Evolutionary conservation across 2,888 invertebrate species (phyloP), one percentile per base, ranked within the genome.

Genomic region (Macaria notata): DNA sequence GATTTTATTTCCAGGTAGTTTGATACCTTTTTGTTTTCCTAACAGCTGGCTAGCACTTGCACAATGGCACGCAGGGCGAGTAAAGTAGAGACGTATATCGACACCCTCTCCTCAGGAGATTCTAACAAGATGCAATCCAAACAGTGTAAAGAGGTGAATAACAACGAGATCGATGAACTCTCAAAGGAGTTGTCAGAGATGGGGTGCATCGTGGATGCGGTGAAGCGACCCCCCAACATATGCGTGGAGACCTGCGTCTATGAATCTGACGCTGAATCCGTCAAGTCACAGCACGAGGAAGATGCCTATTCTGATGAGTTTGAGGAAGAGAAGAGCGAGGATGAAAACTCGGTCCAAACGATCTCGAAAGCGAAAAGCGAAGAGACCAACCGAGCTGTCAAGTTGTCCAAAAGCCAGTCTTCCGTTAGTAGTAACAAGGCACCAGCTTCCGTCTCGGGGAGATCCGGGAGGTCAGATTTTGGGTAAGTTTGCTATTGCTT

Each of bases 271-370:
- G 68, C 77, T 9, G 87, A 73, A 30, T 59, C 63, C 3, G 47
- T 45, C 39, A 50, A 50, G n/a, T 50, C 57, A 1, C 75, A 75
- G 30, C 49, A 56, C n/a, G 82, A 83, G 4, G 87, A 85, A 19
- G 84, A 83, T 44, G 83, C 78, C 8, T 92, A 92, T 66, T 86
- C 89, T 1, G 92, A 92, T 62, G 90, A 90, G 56, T 92, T 92
- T 71, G 92, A 92, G 60, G 90, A 90, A 1, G 88, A 87, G 43
- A 79, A 78, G 33, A 86, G 83, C 62, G 91, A 86, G 9, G 76
- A 70, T 9, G 84, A 78, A 38, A 73, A 77, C 1, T 75, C 79
- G 9, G 56, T 76, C 2, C 74, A 75, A 42, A 66, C 67, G 29
- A 68, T 79, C 42, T 62, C 70, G 4, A 77, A 79, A 0, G 63